A percentile compares a stretch with the other conserved stretches of the same genome.
Conservation (phyloP, 2,888 invertebrate species). For the Embidobia sp. region DNA sequence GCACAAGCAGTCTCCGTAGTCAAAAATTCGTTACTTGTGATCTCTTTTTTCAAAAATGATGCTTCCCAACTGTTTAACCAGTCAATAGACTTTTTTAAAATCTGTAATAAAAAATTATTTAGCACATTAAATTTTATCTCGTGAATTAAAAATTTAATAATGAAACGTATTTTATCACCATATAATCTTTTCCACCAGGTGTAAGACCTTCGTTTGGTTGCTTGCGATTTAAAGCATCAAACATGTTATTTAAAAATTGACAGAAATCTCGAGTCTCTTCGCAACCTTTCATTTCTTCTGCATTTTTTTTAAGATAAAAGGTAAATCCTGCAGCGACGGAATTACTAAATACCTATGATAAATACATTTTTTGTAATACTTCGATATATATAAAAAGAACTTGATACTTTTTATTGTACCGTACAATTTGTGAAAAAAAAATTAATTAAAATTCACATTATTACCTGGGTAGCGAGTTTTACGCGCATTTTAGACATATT, state of each 20-base stretch:
- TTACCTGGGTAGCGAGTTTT: slow-evolving; percentile 45
- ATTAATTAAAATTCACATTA: too few species aligned
- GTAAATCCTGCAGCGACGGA: slow-evolving; percentile 36
- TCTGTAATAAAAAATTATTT: neutral
- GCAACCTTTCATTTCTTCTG: slow-evolving; percentile 17
- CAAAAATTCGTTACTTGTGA: slow-evolving; percentile 5
- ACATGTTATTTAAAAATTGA: slow-evolving; percentile 36
- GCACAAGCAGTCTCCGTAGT: slow-evolving; percentile 9
- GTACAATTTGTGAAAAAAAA: too few species aligned
- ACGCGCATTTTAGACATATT: slow-evolving; percentile 51
- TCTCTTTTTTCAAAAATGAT: neutral
- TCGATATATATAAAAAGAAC: too few species aligned
- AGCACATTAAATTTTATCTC: too few species aligned
- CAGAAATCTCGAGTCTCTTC: slow-evolving; percentile 36
- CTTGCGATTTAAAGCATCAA: slow-evolving; percentile 49
- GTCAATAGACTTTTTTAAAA: slow-evolving; percentile 4
- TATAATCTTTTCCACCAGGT: slow-evolving; percentile 3
- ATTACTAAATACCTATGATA: slow-evolving; percentile 53
- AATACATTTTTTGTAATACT: too few species aligned
- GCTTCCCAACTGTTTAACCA: slow-evolving; percentile 23
- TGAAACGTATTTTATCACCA: slow-evolving; percentile 2
- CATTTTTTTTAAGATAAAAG: slow-evolving; percentile 35
- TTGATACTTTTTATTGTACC: too few species aligned
- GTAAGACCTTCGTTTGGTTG: slow-evolving; percentile 43
- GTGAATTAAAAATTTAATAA: too few species aligned